Base-by-base conservation (phyloP, 2,888 invertebrate genomes). In the Hirtodrosophila confusa region DNA sequence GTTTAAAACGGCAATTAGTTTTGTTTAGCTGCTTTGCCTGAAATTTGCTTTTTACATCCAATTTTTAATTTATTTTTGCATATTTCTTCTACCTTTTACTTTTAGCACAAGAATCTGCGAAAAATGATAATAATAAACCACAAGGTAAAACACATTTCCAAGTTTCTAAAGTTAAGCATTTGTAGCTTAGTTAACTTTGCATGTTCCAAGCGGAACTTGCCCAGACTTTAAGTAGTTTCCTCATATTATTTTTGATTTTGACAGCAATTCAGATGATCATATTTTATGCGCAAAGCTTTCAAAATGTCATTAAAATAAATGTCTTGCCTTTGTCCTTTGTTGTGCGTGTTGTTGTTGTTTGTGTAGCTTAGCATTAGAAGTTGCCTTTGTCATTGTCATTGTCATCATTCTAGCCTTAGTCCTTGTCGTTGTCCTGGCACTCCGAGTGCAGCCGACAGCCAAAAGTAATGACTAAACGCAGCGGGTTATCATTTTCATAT, bases 51-150 rank as follows among this genome's bases (percentile, higher is more conserved):
- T 55, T 49, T 65, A n/a, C 24, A 39, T n/a, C n/a, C 45, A 57
- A 50, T 31, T 69, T 69, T 65, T 66, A 43, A 75, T 75, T 75
- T 71, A 64, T 50, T 65, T 71, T 75, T 72, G 75, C 75, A 51
- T 29, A 51, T 51, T 27, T 74, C 69, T 80, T 78, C 71, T 79
- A 72, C 71, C 68, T 78, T 90, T 85, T 87, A 78, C 78, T 91
- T 90, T 85, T 89, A 90, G 90, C 89, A 80, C 87, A 88, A 80
- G 91, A 90, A 84, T 86, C 90, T 88, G 90, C 86, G 86, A 90
- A 88, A 89, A 90, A 86, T 80, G 91, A 90, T 87, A 89, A 88
- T 88, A 87, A 83, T 76, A 91, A 91, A 88, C 75, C 88, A 90
- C 89, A 91, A 90, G 90, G 90, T 91, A 89, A 53, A 67, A 17